phyloP scores from a whole-genome alignment of 2,797 vertebrate species.

The Chaetophractus vellerosus region DNA sequence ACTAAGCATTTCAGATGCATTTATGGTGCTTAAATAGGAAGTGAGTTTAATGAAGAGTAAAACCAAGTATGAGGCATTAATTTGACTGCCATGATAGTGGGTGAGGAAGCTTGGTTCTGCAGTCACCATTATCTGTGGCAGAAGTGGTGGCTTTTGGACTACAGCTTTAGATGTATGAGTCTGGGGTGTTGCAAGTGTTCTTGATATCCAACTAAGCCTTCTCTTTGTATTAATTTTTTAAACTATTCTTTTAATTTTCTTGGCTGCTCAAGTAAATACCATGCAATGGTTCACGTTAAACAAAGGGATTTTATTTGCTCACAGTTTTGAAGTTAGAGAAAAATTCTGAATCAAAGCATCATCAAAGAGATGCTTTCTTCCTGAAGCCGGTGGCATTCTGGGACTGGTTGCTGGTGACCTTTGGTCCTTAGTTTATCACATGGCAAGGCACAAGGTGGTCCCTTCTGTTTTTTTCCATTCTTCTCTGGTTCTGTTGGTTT shows the following conservation, averaged over 20 bases:
- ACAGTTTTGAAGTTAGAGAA: too few species aligned
- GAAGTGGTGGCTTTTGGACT: background rate
- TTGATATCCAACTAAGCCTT: background rate
- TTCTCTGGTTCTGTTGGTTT: too few species aligned
- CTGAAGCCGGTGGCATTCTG: too few species aligned
- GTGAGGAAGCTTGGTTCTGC: background rate
- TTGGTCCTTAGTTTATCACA: too few species aligned
- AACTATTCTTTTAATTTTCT: background rate
- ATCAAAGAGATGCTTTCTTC: too few species aligned
- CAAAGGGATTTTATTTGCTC: too few species aligned
- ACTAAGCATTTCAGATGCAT: background rate
- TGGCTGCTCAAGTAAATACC: too few species aligned
- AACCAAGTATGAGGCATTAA: background rate
- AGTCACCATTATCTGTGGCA: background rate
- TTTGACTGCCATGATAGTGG: accelerated
- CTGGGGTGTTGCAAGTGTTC: background rate
- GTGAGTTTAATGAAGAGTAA: background rate
- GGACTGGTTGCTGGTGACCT: too few species aligned
- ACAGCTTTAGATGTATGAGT: background rate
- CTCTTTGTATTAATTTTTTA: background rate
- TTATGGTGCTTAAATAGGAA: background rate
- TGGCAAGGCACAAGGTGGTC: too few species aligned
- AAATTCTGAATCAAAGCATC: too few species aligned
- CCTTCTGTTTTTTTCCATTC: too few species aligned
- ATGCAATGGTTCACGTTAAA: too few species aligned